phyloP scores from a whole-genome alignment of 2,797 vertebrate species.

The Limnodromus scolopaceus region DNA sequence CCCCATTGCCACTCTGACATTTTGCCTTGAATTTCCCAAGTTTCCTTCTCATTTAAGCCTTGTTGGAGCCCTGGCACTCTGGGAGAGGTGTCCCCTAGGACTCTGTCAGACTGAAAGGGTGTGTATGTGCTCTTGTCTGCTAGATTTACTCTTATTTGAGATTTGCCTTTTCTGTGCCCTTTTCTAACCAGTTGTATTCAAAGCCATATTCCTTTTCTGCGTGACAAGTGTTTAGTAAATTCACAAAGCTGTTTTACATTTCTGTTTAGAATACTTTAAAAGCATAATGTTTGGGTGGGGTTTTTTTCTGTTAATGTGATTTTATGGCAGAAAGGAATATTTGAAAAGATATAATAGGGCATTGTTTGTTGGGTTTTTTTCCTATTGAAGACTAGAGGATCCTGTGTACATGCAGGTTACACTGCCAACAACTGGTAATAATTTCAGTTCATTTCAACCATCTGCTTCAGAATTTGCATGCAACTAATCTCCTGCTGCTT shows the following conservation, averaged over 20 bases:
- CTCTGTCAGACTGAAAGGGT: not conserved
- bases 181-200: not conserved
- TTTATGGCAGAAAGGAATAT: not conserved
- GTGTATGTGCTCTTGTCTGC: not conserved
- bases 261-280: not conserved
- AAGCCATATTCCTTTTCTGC: not conserved
- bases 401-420: not conserved
- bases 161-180: not conserved
- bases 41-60: not conserved
- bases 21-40: not conserved
- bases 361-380: not conserved
- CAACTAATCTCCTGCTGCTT: not conserved
- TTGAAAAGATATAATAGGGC: not conserved
- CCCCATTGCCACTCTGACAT: not conserved
- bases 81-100: not conserved
- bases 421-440: not conserved
- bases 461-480: not conserved
- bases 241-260: not conserved
- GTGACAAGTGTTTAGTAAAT: not conserved
- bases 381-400: not conserved
- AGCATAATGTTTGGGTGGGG: not conserved
- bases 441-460: not conserved
- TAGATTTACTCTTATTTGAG: not conserved
- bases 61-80: not conserved
- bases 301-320: not conserved